Base-by-base conservation (phyloP, 2,797 vertebrate species). In the Crenichthys baileyi region DNA sequence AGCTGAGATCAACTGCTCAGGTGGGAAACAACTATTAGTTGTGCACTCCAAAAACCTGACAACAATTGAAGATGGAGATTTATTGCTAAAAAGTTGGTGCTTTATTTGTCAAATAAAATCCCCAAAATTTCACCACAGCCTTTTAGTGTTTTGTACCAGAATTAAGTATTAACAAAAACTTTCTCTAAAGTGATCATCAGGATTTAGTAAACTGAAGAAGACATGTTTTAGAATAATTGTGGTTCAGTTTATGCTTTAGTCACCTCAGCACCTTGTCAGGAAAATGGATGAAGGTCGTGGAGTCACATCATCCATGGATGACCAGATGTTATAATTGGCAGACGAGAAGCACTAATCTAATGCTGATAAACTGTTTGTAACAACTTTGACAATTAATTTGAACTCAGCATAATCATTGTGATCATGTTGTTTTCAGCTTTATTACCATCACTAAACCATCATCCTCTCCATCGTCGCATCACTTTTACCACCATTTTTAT, bases 381-480 rank as follows among this genome's bases (percentile, higher is more conserved):
- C 61, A 26, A 7, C 31, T 63, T 75, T 51, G 11, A 36, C 63
- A 24, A 73, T 76, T 0, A 50, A 1, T 78, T 48, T 11, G 72
- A 4, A 63, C 16, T 12, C 1, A 75, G 39, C 13, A 31, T 72
- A 39, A 78, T 15, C 16, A 0, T 16, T 77, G 13, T 82, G 61
- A 61, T 76, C 24, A 56, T 60, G 44, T n/a, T 80, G 29, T 71
- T 84, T 78, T 81, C 81, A 82, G 75, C 68, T 56, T 73, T 31
- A 4, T 39, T 77, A 1, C 76, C 68, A 65, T 72, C 44, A 78
- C 79, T 82, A 67, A 55, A 53, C 70, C 48, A 58, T 46, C 53
- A 70, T 75, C 46, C 73, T 73, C 79, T 51, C 78, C 24, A 44
- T 74, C 71, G 56, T 70, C 13, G 18, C 46, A 71, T 70, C 58